Conservation (phyloP, 2,113 vertebrate species). For the Hemicordylus capensis region DNA sequence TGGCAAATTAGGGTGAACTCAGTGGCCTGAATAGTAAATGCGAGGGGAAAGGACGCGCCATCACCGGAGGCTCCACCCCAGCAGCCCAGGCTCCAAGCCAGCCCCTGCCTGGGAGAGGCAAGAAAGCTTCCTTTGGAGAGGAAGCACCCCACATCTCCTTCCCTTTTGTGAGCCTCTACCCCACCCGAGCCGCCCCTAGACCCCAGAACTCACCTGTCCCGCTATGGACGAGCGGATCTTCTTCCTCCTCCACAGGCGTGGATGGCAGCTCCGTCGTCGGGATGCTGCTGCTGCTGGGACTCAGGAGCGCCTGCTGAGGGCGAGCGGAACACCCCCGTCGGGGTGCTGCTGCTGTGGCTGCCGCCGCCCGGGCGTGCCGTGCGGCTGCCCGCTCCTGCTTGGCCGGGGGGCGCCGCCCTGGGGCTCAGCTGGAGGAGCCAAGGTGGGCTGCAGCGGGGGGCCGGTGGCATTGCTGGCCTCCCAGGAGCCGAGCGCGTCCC, state of each 20-base stretch:
- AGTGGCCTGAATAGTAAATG: no score
- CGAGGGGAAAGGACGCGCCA: no score
- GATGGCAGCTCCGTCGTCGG: accelerated
- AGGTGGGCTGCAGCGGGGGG: background rate
- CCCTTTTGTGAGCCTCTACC: no score
- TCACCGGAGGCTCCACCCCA: no score
- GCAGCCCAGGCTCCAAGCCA: no score
- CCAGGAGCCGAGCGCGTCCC: background rate
- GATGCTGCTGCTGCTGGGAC: background rate
- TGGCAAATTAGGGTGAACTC: no score
- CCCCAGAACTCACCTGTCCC: slow-evolving; percentile 1
- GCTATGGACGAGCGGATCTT: background rate
- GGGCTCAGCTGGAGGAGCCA: background rate
- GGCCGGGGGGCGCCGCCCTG: background rate
- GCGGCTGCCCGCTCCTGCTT: background rate
- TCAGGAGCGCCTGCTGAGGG: background rate
- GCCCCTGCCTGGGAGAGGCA: no score
- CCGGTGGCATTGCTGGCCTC: background rate
- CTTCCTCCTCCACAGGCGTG: background rate
- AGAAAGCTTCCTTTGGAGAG: no score
- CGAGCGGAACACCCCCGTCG: background rate
- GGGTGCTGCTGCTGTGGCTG: background rate
- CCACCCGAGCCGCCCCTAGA: no score
- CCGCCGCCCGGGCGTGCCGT: background rate
- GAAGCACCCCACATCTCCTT: no score